Evolutionary conservation across 1,140 invertebrate species (phyloP).

Genomic region (Ceratina calcarata): DNA sequence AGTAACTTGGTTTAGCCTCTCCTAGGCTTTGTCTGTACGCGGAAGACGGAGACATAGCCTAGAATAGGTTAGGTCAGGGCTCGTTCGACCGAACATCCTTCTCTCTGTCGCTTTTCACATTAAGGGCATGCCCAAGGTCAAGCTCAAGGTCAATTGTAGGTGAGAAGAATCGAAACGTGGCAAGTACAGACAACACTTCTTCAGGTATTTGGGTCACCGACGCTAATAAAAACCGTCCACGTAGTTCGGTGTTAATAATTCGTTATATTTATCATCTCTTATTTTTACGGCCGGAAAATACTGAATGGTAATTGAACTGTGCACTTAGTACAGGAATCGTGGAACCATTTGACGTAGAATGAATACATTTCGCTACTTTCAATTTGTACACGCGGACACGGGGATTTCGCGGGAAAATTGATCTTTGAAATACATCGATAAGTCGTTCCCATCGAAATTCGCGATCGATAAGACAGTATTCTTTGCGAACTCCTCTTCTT

Average conservation of each 20-base stretch:
- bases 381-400: not conserved
- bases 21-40: slow-evolving; percentile 79
- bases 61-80: slow-evolving; percentile 80
- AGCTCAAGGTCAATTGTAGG: slow-evolving; percentile 57
- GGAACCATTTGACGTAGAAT: not conserved
- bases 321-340: not conserved
- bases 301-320: too few relatives aligned
- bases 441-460: not conserved
- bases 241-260: too few relatives aligned
- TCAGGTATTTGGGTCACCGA: too few relatives aligned
- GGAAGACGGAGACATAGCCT: slow-evolving; percentile 78
- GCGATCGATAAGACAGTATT: slow-evolving; percentile 1
- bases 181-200: not conserved
- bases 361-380: not conserved
- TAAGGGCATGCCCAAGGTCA: slow-evolving; percentile 59
- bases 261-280: too few relatives aligned
- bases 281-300: too few relatives aligned
- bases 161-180: slow-evolving; percentile 16
- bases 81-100: slow-evolving; percentile 65
- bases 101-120: slow-evolving; percentile 30
- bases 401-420: not conserved
- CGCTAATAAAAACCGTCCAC: not conserved
- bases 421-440: not conserved
- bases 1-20: slow-evolving; percentile 78
- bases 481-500: not conserved